Percentiles rank a stretch among this genome's conserved stretches.
phyloP scores from a whole-genome alignment of 2,888 invertebrate species.

The Myopa testacea region DNA sequence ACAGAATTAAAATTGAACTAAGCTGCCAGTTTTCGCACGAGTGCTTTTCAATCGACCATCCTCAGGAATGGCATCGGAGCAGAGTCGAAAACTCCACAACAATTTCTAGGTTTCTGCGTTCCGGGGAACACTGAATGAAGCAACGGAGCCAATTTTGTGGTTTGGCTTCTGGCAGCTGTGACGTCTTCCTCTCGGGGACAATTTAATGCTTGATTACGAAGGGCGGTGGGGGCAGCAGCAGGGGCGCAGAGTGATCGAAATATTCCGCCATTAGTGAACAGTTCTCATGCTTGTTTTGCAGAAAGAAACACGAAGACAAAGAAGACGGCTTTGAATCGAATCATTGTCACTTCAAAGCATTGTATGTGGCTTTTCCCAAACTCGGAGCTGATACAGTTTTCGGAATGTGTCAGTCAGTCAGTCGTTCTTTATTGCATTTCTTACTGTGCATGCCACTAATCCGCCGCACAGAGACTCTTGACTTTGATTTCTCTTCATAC shows the following conservation, averaged over 20 bases:
- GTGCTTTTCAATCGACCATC: background rate
- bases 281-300: too few relatives aligned
- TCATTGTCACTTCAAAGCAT: background rate
- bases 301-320: too few relatives aligned
- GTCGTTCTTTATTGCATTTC: background rate
- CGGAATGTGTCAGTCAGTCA: background rate
- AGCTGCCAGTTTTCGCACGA: constrained; percentile 12
- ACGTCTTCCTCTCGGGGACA: background rate
- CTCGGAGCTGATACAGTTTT: background rate
- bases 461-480: constrained; percentile 22
- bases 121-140: background rate
- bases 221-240: background rate
- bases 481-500: constrained; percentile 13
- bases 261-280: too few relatives aligned
- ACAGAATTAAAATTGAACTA: background rate
- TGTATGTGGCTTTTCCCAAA: background rate
- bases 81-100: background rate
- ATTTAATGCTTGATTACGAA: constrained; percentile 33
- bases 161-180: constrained; percentile 3
- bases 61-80: background rate
- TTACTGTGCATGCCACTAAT: constrained; percentile 13
- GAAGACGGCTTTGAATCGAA: background rate
- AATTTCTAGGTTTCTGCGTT: background rate
- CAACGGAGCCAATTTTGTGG: constrained; percentile 15
- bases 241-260: background rate